These are phyloP conservation scores for Rhamnusium bicolor DNA, from an alignment of 2,888 invertebrate species.

Conservation along the genomic window DNA sequence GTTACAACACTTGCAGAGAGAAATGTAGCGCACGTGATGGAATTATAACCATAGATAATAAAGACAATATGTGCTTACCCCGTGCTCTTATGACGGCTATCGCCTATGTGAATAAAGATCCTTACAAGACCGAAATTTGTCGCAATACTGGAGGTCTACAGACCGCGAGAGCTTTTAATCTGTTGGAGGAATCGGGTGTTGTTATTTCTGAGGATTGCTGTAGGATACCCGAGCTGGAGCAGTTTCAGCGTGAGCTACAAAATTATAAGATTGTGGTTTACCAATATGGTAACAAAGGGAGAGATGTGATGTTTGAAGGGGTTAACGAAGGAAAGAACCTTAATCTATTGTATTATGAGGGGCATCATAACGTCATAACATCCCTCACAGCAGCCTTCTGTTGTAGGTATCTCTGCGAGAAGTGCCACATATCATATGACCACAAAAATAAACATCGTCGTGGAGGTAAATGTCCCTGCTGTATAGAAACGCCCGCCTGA, in stretches of 20 bases:
- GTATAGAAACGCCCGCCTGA: conserved; percentile 34
- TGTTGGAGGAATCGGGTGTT: conserved; percentile 17
- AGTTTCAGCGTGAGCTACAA: conserved; percentile 36
- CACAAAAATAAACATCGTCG: conserved; percentile 37
- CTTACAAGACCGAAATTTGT: neutral
- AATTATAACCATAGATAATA: conserved; percentile 48
- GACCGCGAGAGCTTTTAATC: neutral
- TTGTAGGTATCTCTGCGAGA: no score
- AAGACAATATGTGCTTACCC: conserved; percentile 45
- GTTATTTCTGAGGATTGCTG: conserved; percentile 25
- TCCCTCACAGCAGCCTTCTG: conserved; percentile 53
- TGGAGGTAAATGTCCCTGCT: conserved; percentile 26
- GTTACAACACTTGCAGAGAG: conserved; percentile 34
- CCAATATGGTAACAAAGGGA: conserved; percentile 34
- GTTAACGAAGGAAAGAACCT: conserved; percentile 28
- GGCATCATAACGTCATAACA: conserved; percentile 36
- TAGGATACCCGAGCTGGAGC: conserved; percentile 32
- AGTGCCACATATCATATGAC: conserved; percentile 50
- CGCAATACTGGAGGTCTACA: conserved; percentile 25
- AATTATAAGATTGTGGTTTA: conserved; percentile 47
- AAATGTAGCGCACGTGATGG: conserved; percentile 37
- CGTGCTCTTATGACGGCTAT: no score
- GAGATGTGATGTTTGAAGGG: conserved; percentile 37
- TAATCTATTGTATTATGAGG: conserved; percentile 49
- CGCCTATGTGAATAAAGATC: conserved; percentile 32